Evolutionary conservation across 2,888 invertebrate species (phyloP), one percentile per base, ranked within the genome.

Genomic region (Rhaphigaster nebulosa): DNA sequence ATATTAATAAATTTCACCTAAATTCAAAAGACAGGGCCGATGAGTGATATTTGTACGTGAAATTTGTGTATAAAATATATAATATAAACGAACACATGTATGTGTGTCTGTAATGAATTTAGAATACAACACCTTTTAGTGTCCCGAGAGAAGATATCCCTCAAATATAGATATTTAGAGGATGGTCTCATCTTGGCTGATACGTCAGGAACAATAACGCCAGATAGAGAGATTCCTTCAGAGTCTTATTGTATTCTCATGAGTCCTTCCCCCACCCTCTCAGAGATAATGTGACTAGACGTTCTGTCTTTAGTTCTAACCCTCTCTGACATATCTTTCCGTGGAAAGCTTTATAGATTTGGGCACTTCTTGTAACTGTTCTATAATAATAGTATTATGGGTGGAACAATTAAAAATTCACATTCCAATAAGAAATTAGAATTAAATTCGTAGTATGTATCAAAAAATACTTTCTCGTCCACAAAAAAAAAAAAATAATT

Each of bases 171-270:
- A 84, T 84, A 50, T 50, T n/a, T 12, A n/a, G 41, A 60, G 38
- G 70, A 76, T 76, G 70, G 20, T 38, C 70, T 76, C 65, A 38
- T 12, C 70, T 76, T 56, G 34, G 18, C 87, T 38, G 38, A 60
- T 34, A 41, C n/a, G 88, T 88, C 88, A 88, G 88, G 60, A 34
- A 23, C 88, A 88, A 88, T 88, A 29, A 88, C 3, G 10, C 38
- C 38, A 54, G 18, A 87, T 34, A 34, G 87, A 54, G 41, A 60
- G 45, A 50, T 84, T n/a, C 56, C 84, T 84, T 41, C 38, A 41
- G 88, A 26, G 6, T 88, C 56, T 76, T 60, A 88, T 88, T 88
- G 56, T 56, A 88, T 88, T 88, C 88, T 88, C 88, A 60, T 88
- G 88, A 88, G 88, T 88, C 88, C 88, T 88, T 41, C 84, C 70